Base-by-base conservation (phyloP, 2,888 invertebrate genomes). In the Cantharis rustica region DNA sequence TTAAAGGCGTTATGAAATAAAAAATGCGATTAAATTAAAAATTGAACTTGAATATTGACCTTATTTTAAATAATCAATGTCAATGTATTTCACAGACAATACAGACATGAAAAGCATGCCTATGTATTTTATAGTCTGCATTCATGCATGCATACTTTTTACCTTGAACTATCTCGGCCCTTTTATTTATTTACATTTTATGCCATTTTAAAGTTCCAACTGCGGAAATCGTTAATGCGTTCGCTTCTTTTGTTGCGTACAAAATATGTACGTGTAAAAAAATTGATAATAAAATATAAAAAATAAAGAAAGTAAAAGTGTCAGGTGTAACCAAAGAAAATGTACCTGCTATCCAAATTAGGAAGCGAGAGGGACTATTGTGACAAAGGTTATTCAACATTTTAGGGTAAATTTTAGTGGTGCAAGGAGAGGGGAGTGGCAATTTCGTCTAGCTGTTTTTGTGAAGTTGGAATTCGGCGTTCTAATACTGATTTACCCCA, bases 381-480 rank as follows among this genome's bases (percentile, higher is more conserved):
- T 68, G 68, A 68, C 68, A 68, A 68, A 68, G 27, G 15, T 68
- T 68, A 68, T 68, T 26, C 68, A 27, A 68, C 27, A 16, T 16
- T 68, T 68, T 68, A 68, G 68, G 68, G 68, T 68, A 68, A 68
- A 68, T 68, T 27, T 68, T 31, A 26, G 63, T 71, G 64, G 64
- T 66, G 23, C 2, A 73, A 27, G 72, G 23, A 23, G 71, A 66
- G 75, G 71, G 69, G 71, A 31, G 63, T 61, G 69, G 75, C 61
- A 61, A 62, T 72, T 75, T 72, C 16, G 78, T 78, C 78, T 78
- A 73, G 78, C 69, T 15, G 69, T 76, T 78, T 79, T 79, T 77
- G 79, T 76, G 78, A 77, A 73, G 78, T 76, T 76, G 79, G 79
- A 79, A 74, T 81, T 81, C 80, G 70, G 80, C 81, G 80, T 79